Base-by-base conservation (phyloP, 1,140 invertebrate species). In the Drosophila equinoxialis region DNA sequence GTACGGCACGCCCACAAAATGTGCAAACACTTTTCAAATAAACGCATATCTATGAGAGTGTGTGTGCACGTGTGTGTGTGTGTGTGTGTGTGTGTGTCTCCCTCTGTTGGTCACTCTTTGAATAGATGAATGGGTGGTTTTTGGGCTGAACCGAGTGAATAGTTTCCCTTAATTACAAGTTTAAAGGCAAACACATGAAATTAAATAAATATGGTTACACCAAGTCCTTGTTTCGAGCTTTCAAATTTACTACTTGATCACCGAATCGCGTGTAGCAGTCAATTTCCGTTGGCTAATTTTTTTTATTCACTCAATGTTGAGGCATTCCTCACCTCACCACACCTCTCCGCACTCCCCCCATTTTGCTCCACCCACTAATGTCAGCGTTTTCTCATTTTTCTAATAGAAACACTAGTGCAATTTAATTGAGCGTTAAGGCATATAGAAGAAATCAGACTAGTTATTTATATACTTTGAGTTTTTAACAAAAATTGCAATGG, bases 401-500 rank as follows among this genome's bases (percentile, higher is more conserved):
- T 74, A 85, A 84, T 58, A 63, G 71, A 48, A 73, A 23, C 20
- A 65, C 85, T 87, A 86, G 76, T 87, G 76, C 76, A 83, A 67
- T 83, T 86, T 83, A 87, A 86, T 89, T 87, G 84, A 83, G 73
- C 69, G 79, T 51, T 68, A 83, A 71, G 83, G 72, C 84, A 86
- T 74, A 79, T 61, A 67, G 35, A 65, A 30, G n/a, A 69, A 83
- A 79, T 79, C 79, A 77, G 76, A 58, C 63, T 60, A 39, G 42
- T 68, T 73, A 79, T 73, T 83, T 71, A 74, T 33, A 23, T 13
- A 61, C n/a, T n/a, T n/a, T n/a, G n/a, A n/a, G n/a, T n/a, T n/a
- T n/a, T n/a, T n/a, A n/a, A n/a, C 14, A 8, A 37, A 41, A 63
- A 66, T 42, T 74, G 13, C 71, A 68, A 60, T 61, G 48, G 55